Base-by-base conservation (phyloP, 2,888 invertebrate genomes). In the Hermodice carunculata region DNA sequence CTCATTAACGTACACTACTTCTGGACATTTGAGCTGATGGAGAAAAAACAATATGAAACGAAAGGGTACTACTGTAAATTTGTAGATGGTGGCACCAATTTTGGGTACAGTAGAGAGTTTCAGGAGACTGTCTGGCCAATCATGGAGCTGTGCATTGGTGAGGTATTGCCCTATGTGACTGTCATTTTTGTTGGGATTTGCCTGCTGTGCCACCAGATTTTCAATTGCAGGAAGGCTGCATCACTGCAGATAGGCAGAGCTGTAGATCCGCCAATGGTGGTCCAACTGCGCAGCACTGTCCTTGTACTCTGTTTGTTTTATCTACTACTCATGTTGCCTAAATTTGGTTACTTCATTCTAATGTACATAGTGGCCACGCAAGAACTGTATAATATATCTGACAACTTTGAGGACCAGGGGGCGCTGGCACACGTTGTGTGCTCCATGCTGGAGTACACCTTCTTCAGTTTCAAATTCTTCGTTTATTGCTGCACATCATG, bases 1-100 rank as follows among this genome's bases (percentile, higher is more conserved):
- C 81, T 80, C 60, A 67, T 84, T 42, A 83, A 84, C 67, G 77
- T 82, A 34, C 82, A 84, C 66, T 81, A 76, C 70, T 85, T 85
- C 77, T 85, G 85, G 85, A 81, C 83, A 1, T 73, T 75, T 29
- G 82, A 82, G 5, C 68, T 82, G 11, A 72, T 77, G 3, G 66
- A 54, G 8, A 72, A 74, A 28, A 59, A 46, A 43, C 49, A 59
- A 14, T 24, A 49, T 6, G n/a, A 48, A 5, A 48, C 59, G 5
- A 48, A 48, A 8, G 59, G 59, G 11, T 28, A 49, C 4, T 59
- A 49, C 49, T 70, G 70, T 44, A 68, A 67, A 11, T 70, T 69
- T 57, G 58, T 52, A n/a, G 54, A 59, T 34, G 52, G 62, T 49
- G 66, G 62, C 22, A 65, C 69, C 40, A n/a, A n/a, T n/a, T n/a